These are phyloP conservation scores for Nanger granti DNA, from an alignment of 2,113 vertebrate species.

Conservation along the genomic window DNA sequence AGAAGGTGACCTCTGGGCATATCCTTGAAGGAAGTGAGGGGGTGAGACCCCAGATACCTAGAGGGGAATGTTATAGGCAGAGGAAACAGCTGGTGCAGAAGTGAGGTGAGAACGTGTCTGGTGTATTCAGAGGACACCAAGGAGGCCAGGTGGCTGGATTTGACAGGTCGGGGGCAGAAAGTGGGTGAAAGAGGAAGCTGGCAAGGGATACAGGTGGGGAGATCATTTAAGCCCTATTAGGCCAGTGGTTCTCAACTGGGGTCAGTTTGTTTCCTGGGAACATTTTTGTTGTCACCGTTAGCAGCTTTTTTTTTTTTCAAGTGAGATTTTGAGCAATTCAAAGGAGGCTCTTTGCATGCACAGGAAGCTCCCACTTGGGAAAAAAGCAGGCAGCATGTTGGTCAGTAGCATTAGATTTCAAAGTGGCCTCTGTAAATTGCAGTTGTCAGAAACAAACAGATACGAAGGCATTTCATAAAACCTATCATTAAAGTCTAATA, in stretches of 20 bases:
- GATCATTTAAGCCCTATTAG: background rate
- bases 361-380: background rate
- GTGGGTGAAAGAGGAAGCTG: background rate
- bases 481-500: background rate
- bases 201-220: background rate
- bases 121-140: background rate
- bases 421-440: background rate
- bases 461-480: background rate
- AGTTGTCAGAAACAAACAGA: background rate
- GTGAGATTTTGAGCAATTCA: background rate
- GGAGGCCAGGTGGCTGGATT: background rate
- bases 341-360: background rate
- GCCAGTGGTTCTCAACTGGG: background rate
- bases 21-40: background rate
- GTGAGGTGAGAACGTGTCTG: accelerated
- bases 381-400: background rate
- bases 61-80: background rate
- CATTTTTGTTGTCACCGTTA: background rate
- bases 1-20: background rate
- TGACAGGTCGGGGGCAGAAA: background rate
- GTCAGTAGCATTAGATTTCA: background rate
- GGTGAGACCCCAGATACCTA: background rate
- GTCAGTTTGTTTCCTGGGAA: background rate
- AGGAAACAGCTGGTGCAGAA: background rate
- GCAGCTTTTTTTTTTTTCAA: background rate